Evolutionary conservation across 1,140 invertebrate species (phyloP), one percentile per base, ranked within the genome.

Genomic region (Chymomyza costata): DNA sequence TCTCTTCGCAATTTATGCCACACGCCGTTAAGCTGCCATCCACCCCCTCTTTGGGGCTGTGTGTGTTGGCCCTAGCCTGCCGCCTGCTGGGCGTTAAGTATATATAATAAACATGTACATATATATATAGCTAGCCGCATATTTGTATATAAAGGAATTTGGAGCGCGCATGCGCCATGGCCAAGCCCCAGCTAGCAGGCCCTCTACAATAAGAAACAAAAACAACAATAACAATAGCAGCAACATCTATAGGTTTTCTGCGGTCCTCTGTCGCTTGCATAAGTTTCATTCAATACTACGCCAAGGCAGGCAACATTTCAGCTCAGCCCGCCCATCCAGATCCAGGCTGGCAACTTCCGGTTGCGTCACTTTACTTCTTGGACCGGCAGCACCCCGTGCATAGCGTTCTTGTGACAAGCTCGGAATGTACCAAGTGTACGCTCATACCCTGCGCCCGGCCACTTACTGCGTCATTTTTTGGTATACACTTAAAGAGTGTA

Each of bases 241-340:
- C 21, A 5, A 8, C 21, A 3, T 25, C 21, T 25, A 3, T 8
- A 3, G 21, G 31, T 28, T 43, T 37, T 14, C 18, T 28, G 14
- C n/a, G 14, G 11, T 28, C 44, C 34, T 39, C 17, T 28, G 10
- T 31, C n/a, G 40, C 34, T 53, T 58, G 43, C 65, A 69, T 60
- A 63, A 76, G 63, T 76, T 74, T 76, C 71, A 76, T 76, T 76
- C 71, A 76, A 70, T 71, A 70, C 64, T 39, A 32, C 25, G 21
- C 21, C 3, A 25, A 5, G 51, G 28, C 28, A 30, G 28, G n/a
- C n/a, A 6, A 6, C 28, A 30, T 30, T 6, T 6, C n/a, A 30
- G n/a, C 6, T 6, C 28, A 58, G 51, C 55, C 68, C 55, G 55
- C 60, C 64, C 35, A 38, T 14, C 37, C 45, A 35, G 57, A 46